Evolutionary conservation across 2,797 vertebrate genomes (phyloP), one percentile per base, ranked within the genome.

Genomic region (Psittacula derbiana): DNA sequence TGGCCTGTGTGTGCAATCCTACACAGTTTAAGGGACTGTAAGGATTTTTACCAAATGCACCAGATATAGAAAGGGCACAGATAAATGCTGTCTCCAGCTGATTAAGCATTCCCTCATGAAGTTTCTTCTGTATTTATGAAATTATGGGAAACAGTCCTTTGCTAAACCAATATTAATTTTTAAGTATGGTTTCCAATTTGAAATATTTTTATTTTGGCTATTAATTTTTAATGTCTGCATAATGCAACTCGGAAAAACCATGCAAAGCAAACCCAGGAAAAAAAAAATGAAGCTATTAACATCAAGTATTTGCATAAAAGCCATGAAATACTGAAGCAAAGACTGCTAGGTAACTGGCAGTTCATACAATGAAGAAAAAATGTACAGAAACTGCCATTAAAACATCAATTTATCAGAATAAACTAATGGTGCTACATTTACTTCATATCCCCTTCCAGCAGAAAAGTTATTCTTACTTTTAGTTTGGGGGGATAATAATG

Each of bases 131-230:
- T 86, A 73, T 60, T 86, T 87, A 57, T 92, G 72, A 90, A 92
- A 84, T 60, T 73, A 78, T 66, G 76, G 76, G 50, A 90, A 88
- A 79, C 6, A 49, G 58, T 20, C 43, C 79, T 94, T 90, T 80
- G 62, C 87, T 96, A 94, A 88, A 90, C 90, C 58, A 46, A 86
- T 82, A 94, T 94, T 96, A 92, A 96, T 93, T 95, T 96, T 97
- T 93, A 96, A 96, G 62, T 88, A 90, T 61, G 53, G 76, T 84
- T 95, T 94, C 89, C 76, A 92, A 88, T 92, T 88, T 86, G 85
- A 96, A 94, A 81, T 95, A 92, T 90, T 96, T 96, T 96, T 96
- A 91, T 96, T 96, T 97, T 94, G 90, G 66, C 70, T 92, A 86
- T 96, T 91, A 50, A 94, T 96, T 93, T 96, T 96, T 96, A 94